Evolutionary conservation across 2,888 invertebrate species (phyloP), one percentile per base, ranked within the genome.

Genomic region (Achlya flavicornis): DNA sequence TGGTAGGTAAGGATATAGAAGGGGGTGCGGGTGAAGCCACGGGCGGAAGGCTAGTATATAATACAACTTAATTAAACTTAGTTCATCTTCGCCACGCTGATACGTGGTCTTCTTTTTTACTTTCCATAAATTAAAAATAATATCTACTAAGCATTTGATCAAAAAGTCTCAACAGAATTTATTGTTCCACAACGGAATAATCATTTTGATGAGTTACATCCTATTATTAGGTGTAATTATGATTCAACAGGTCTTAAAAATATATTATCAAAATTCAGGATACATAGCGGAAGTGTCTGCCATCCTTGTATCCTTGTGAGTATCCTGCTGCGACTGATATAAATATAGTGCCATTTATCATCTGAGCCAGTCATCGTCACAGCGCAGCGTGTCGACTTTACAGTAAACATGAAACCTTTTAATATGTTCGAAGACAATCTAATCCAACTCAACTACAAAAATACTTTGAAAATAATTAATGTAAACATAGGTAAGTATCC

Each of bases 211-310:
- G n/a, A 5, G n/a, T 19, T 10, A 53, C 7, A 58, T 32, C 26
- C 33, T 58, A 58, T 10, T 10, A 33, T 58, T 11, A 35, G n/a
- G 33, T 58, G 58, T 63, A 58, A 65, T 64, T 65, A 67, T 66
- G 66, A 71, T 68, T 66, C 67, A 64, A 66, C 66, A 64, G 66
- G 16, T 70, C 68, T 65, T 73, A 63, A 72, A 41, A 72, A 66
- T 66, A 7, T 43, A 16, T 60, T 19, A 86, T 87, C 84, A 86
- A 86, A 87, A 90, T 91, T 90, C 91, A 86, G 84, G 83, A 81
- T 83, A 86, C 85, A 81, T 78, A 73, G 68, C 88, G 88, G 86
- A 89, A 88, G 76, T 68, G 83, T 53, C 19, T 90, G 87, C 91
- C 90, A 79, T 79, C 73, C 76, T 76, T 68, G 64, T 73, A 67